Evolutionary conservation across 2,113 vertebrate genomes (phyloP).

Genomic region (Neolamprologus sp.): DNA sequence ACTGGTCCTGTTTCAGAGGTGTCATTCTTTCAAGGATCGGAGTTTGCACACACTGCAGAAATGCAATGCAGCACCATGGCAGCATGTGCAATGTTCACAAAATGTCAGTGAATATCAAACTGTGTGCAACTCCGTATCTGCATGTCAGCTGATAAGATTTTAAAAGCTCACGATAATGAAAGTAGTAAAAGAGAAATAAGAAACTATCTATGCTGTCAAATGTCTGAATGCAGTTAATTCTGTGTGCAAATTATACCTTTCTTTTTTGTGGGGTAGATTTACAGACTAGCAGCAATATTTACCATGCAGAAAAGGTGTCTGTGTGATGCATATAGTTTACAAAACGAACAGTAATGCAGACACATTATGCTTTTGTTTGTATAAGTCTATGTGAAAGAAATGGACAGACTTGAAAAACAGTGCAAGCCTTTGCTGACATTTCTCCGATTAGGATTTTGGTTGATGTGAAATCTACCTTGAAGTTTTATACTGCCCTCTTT

Average conservation of each 20-base stretch:
- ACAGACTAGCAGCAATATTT: background rate
- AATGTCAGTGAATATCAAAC: constrained; percentile 34
- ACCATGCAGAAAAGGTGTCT: background rate
- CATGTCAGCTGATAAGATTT: constrained; percentile 3
- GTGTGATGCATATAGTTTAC: background rate
- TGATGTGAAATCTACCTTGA: background rate
- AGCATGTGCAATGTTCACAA: background rate
- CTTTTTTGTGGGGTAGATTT: background rate
- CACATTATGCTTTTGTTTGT: background rate
- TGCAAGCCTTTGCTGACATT: background rate
- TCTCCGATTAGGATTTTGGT: background rate
- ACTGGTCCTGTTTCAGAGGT: constrained; percentile 52
- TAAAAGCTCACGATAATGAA: background rate
- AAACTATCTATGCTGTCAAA: background rate
- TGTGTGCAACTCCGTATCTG: background rate
- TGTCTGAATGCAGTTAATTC: background rate
- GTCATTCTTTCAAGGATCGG: constrained; percentile 62
- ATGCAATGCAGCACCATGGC: constrained; percentile 20
- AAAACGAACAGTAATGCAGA: background rate
- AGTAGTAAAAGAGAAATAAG: background rate
- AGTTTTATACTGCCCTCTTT: constrained; percentile 56
- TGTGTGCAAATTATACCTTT: background rate
- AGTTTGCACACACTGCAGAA: constrained; percentile 47
- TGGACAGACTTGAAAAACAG: background rate
- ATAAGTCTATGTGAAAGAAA: background rate